Base-by-base conservation (phyloP, 2,888 invertebrate species). In the Hirtodrosophila histrioides region DNA sequence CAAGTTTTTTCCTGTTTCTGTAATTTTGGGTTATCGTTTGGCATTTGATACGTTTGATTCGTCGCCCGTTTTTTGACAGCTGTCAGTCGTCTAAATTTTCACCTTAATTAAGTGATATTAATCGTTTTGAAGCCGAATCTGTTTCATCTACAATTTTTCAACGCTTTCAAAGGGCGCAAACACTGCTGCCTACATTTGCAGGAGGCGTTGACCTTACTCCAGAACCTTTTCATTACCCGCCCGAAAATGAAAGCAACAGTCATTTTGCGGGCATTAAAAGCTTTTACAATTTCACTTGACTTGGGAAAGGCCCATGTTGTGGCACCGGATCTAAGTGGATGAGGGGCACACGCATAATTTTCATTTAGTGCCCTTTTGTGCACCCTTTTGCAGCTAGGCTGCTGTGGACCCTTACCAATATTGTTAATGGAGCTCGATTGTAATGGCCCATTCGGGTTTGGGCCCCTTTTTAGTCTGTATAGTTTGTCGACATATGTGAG, bases 61-160 rank as follows among this genome's bases (percentile, higher is more conserved):
- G 68, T 58, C 45, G 65, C 61, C 43, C 56, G 51, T 65, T 76
- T 17, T 84, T 64, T 88, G 87, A 83, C 89, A 88, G 89, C 88
- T 88, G 89, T 72, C 78, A 56, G 57, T 48, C 69, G 71, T 72
- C 78, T 82, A 76, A 40, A 78, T 85, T 88, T 86, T 66, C 88
- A 88, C 83, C 86, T 88, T 87, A 86, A 86, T 86, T 86, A 87
- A 87, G 78, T 88, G 88, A 80, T 83, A 86, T 83, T 76, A 87
- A 88, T 86, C 88, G 65, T 50, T 74, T 58, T 8, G 33, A 31
- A 31, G 31, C 6, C 9, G 31, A 37, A 50, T 8, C 50, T 43
- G 55, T 75, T 61, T 50, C 69, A 64, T 44, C 61, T 50, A 46
- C 43, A 57, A 64, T 51, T 66, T 70, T 55, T 66, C 54, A 65